Conservation (phyloP, 23 tunicate genomes). For the Oikopleura vanhoeffeni region DNA sequence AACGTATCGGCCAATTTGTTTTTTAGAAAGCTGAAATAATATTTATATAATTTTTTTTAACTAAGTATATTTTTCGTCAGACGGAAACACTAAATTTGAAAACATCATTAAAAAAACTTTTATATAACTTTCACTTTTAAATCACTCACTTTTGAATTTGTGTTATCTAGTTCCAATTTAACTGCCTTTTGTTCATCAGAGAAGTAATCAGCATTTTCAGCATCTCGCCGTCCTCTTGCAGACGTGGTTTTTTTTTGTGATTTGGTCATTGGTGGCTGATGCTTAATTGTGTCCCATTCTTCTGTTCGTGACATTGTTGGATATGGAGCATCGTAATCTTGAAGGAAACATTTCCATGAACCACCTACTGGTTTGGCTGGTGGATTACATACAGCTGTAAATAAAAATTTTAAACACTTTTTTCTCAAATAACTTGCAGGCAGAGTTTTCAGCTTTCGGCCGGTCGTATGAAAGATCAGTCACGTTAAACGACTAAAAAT, state of each 20-base stretch:
- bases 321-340: not conserved
- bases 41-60: no score
- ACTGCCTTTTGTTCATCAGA: not conserved
- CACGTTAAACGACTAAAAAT: no score
- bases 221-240: not conserved
- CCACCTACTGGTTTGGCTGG: not conserved
- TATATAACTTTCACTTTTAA: no score
- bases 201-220: not conserved
- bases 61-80: no score
- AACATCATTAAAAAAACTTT: no score
- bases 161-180: not conserved
- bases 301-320: not conserved
- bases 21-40: not conserved
- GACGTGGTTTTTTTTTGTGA: not conserved
- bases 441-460: no score
- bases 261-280: not conserved
- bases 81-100: no score
- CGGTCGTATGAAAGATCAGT: no score
- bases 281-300: not conserved
- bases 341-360: not conserved
- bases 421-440: no score
- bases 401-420: no score
- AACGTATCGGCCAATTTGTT: not conserved
- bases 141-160: no score
- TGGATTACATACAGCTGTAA: not conserved